Evolutionary conservation across 2,888 invertebrate species (phyloP).

Genomic region (Brenthis hecate): DNA sequence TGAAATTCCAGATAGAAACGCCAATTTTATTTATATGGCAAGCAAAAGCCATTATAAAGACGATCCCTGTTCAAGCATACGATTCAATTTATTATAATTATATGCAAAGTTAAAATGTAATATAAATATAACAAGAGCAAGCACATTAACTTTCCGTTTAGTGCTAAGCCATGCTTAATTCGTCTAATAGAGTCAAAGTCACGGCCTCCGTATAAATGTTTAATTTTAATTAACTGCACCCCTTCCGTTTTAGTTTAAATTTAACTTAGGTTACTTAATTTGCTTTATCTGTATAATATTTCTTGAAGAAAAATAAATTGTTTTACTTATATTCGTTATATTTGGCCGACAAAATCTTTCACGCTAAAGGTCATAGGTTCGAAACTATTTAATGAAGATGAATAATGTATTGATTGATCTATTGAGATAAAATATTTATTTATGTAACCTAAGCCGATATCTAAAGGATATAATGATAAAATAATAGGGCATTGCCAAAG

Average conservation of each 20-base stretch:
- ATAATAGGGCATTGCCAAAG: too few species aligned
- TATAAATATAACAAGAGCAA: conserved; percentile 32
- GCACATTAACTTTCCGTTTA: conserved; percentile 38
- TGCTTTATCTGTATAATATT: conserved; percentile 9
- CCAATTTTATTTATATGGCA: too few species aligned
- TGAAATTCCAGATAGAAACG: too few species aligned
- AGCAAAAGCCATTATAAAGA: too few species aligned
- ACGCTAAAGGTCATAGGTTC: too few species aligned
- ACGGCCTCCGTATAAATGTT: conserved; percentile 45
- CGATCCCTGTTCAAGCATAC: background rate
- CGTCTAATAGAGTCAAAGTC: conserved; percentile 45
- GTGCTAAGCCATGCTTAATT: conserved; percentile 41
- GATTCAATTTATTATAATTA: conserved; percentile 22
- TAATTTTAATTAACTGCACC: conserved; percentile 44
- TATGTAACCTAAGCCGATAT: too few species aligned
- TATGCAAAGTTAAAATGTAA: conserved; percentile 34
- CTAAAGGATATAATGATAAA: too few species aligned
- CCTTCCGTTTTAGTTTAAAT: conserved; percentile 28
- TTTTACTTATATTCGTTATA: background rate
- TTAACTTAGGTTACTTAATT: conserved; percentile 21
- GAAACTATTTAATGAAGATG: too few species aligned
- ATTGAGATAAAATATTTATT: too few species aligned
- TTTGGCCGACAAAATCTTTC: background rate
- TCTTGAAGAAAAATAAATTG: background rate
- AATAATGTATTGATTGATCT: too few species aligned